These are phyloP conservation scores for Apamea sordens DNA, from an alignment of 2,888 invertebrate genomes.

Conservation along the genomic window DNA sequence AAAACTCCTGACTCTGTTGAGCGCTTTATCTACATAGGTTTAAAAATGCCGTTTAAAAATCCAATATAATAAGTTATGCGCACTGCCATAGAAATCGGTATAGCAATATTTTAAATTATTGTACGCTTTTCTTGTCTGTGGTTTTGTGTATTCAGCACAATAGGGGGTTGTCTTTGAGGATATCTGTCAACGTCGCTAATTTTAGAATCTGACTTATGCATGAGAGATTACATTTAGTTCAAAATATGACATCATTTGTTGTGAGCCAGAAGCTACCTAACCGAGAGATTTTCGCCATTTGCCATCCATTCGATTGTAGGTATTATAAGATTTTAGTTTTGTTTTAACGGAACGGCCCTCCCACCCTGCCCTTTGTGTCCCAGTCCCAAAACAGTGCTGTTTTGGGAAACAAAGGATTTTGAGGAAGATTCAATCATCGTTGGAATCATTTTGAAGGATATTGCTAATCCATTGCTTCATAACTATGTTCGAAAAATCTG, in stretches of 20 bases:
- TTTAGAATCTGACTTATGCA: constrained; percentile 9
- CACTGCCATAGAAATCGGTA: not conserved
- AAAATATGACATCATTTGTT: constrained; percentile 2
- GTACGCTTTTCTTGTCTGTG: not conserved
- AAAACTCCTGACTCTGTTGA: not conserved
- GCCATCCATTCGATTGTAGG: not conserved
- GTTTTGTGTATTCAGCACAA: constrained; percentile 20
- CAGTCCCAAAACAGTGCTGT: too few species aligned
- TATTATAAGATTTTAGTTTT: not conserved
- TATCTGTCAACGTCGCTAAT: constrained; percentile 7
- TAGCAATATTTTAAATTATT: constrained; percentile 35
- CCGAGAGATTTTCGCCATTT: not conserved
- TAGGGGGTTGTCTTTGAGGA: not conserved
- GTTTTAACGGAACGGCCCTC: not conserved
- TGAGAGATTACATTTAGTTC: not conserved
- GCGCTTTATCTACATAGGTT: not conserved
- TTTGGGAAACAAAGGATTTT: too few species aligned
- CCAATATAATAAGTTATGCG: not conserved
- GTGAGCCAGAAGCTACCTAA: not conserved
- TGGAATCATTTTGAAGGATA: too few species aligned
- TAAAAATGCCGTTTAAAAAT: constrained; percentile 1
- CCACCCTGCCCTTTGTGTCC: too few species aligned
- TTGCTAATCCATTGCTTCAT: too few species aligned
- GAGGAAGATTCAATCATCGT: too few species aligned
- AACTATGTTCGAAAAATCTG: too few species aligned